phyloP scores from a whole-genome alignment of 2,888 invertebrate species.

The Sycophila texana region DNA sequence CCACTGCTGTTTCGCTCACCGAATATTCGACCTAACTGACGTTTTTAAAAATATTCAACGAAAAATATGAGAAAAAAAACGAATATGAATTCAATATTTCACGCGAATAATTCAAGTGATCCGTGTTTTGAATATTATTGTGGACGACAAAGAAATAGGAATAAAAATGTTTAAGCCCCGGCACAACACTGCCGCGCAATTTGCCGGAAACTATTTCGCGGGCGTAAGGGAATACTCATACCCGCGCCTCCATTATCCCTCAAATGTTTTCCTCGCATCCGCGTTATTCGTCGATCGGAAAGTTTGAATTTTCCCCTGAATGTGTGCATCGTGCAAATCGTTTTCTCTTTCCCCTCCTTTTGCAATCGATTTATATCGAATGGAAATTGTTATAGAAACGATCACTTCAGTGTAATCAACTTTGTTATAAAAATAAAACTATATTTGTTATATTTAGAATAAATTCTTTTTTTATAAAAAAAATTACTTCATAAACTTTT shows the following conservation, averaged over 20 bases:
- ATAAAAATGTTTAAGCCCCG: no score
- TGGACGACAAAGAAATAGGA: no score
- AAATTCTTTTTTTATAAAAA: neutral
- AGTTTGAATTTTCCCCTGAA: slow-evolving; percentile 26
- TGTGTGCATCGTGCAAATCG: neutral
- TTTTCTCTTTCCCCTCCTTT: neutral
- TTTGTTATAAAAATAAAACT: neutral
- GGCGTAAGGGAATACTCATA: slow-evolving; percentile 20
- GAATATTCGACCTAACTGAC: no score
- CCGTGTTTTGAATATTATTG: no score
- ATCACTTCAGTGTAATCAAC: neutral
- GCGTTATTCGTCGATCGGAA: slow-evolving; percentile 13
- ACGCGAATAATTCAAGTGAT: no score
- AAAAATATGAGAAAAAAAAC: no score
- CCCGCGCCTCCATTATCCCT: slow-evolving; percentile 34
- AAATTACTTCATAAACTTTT: neutral
- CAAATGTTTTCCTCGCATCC: slow-evolving; percentile 44
- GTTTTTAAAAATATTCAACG: no score
- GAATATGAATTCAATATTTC: no score
- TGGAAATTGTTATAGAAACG: neutral
- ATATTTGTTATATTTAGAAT: no score
- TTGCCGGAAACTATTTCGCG: slow-evolving; percentile 3
- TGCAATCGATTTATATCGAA: slow-evolving; percentile 14
- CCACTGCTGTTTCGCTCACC: no score
- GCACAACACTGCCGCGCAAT: no score